Conservation (phyloP, 1,140 invertebrate species). For the Halotydeus destructor region DNA sequence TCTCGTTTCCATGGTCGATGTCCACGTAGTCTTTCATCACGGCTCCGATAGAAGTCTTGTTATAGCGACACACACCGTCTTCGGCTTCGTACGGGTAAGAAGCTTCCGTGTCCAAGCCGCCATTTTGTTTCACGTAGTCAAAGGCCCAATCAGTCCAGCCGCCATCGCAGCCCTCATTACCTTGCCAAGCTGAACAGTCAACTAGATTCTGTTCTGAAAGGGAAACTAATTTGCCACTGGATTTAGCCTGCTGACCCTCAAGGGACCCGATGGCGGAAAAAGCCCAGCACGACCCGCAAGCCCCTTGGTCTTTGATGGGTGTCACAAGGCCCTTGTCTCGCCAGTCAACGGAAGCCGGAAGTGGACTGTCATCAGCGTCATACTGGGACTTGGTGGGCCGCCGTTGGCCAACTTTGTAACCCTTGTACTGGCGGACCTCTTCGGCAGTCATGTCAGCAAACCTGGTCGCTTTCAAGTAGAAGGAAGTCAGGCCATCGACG, state of each 20-base stretch:
- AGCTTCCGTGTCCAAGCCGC: slow-evolving; percentile 30
- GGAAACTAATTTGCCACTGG: slow-evolving; percentile 55
- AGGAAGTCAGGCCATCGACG: too few species aligned
- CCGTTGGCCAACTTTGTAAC: too few species aligned
- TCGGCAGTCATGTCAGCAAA: background rate
- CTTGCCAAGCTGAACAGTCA: slow-evolving; percentile 6
- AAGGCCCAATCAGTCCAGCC: slow-evolving; percentile 9
- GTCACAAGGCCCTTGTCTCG: slow-evolving; percentile 25
- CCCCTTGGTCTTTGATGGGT: slow-evolving; percentile 27
- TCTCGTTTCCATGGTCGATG: slow-evolving; percentile 30
- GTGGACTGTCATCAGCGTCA: too few species aligned
- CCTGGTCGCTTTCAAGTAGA: slow-evolving; percentile 1
- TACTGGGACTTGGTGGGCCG: too few species aligned
- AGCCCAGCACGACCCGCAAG: slow-evolving; percentile 14
- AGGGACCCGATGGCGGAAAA: slow-evolving; percentile 9
- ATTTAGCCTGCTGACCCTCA: slow-evolving; percentile 65
- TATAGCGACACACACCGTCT: slow-evolving; percentile 38
- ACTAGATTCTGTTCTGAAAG: slow-evolving; percentile 26
- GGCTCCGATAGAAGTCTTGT: slow-evolving; percentile 31
- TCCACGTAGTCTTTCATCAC: slow-evolving; percentile 11
- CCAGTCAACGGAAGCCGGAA: slow-evolving; percentile 24
- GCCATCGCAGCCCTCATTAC: slow-evolving; percentile 12
- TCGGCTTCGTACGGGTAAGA: slow-evolving; percentile 26
- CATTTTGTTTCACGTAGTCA: slow-evolving; percentile 5
- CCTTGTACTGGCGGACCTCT: too few species aligned